These are phyloP conservation scores for Aldabrachelys gigantea DNA, from an alignment of 2,113 vertebrate genomes.

Conservation along the genomic window DNA sequence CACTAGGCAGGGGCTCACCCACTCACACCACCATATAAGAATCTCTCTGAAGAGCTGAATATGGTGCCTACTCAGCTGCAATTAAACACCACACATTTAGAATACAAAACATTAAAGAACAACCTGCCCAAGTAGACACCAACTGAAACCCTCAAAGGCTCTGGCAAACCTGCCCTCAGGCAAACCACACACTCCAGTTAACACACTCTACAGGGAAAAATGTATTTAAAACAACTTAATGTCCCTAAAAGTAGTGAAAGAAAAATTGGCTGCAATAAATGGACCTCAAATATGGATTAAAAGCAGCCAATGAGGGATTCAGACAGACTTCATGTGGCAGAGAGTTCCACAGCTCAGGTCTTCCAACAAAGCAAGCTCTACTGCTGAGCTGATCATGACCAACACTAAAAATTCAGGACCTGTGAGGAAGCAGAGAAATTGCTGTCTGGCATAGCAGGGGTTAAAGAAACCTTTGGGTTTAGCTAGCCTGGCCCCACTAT, in stretches of 20 bases:
- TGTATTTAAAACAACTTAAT: not conserved
- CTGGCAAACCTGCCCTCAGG: not conserved
- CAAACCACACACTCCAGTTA: not conserved
- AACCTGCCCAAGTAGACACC: accelerated
- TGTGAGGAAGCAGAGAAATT: not conserved
- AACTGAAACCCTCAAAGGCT: not conserved
- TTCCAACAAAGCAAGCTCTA: not conserved
- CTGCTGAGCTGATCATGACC: not conserved
- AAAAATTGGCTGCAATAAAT: not conserved
- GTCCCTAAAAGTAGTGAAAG: not conserved
- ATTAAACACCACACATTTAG: not conserved
- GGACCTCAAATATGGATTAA: not conserved
- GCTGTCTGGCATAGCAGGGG: too few relatives aligned
- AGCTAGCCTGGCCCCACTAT: too few relatives aligned
- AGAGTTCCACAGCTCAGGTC: not conserved
- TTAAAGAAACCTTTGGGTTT: too few relatives aligned
- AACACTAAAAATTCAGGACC: not conserved
- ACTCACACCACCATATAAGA: not conserved
- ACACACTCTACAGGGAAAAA: accelerated
- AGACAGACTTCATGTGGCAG: not conserved
- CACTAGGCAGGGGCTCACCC: not conserved
- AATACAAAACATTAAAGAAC: not conserved
- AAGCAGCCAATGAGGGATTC: not conserved
- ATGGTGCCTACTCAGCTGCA: not conserved
- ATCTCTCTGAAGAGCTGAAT: not conserved